A percentile compares a stretch with the other conserved stretches of the same genome.
These are phyloP conservation scores for Chionodraco myersi DNA, from an alignment of 2,113 vertebrate species.

Conservation along the genomic window DNA sequence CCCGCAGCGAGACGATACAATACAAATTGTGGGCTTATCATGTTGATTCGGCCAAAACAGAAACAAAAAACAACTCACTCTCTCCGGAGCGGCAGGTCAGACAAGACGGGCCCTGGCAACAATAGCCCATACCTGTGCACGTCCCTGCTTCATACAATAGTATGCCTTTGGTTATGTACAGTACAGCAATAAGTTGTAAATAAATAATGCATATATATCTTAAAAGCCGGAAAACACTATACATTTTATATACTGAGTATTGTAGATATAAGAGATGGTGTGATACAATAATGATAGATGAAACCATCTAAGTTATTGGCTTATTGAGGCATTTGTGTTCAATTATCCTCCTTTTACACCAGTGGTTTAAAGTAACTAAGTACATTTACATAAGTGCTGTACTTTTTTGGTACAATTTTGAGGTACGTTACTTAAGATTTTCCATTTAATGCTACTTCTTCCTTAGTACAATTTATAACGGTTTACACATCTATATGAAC, in stretches of 20 bases:
- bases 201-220: background rate
- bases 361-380: no score
- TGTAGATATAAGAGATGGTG: background rate
- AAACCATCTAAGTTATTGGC: background rate
- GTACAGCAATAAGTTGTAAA: background rate
- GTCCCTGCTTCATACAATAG: no score
- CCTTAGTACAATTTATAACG: background rate
- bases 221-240: background rate
- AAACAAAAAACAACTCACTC: no score
- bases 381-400: background rate
- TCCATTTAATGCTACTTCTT: background rate
- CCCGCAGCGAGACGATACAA: no score
- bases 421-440: background rate
- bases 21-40: no score
- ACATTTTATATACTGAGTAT: background rate
- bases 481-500: background rate
- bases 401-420: background rate
- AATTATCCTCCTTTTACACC: background rate
- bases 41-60: no score
- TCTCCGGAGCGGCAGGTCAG: no score
- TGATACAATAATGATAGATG: background rate
- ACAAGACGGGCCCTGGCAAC: no score
- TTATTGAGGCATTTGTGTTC: background rate
- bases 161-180: background rate
- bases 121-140: no score